Evolutionary conservation across 2,888 invertebrate species (phyloP), one percentile per base, ranked within the genome.

Genomic region (Eucera pruinosa): DNA sequence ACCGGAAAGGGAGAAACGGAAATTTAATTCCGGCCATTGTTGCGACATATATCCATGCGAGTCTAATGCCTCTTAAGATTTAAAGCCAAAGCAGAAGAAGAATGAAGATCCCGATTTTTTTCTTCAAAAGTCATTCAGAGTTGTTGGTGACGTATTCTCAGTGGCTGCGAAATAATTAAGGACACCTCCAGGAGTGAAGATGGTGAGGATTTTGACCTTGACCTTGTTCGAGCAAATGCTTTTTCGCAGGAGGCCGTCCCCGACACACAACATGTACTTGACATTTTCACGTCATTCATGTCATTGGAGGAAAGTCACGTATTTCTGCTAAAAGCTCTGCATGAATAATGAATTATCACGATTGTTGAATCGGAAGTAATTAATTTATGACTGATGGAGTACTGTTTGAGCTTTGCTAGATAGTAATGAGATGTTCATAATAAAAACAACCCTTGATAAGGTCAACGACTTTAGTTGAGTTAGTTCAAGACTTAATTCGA

Each of bases 231-330:
- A 23, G 48, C 18, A 20, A 54, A 47, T 30, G 25, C 57, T 67
- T 62, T 60, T 18, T 62, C 54, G 66, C 61, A 27, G 50, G 43
- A 18, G n/a, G 36, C 20, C 30, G 9, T 60, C 43, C 25, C 33
- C n/a, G 23, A 23, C 39, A 43, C 45, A 39, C 30, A 55, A 57
- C 45, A 41, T 57, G 68, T 57, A 68, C 79, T 79, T 79, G 79
- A 79, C 79, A 79, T 77, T 79, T 72, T 57, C 65, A 43, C 64
- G 52, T 58, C 13, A 30, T 62, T 23, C 54, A 55, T 30, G 30
- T 45, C 45, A 18, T 18, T 39, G 13, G 13, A 20, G 60, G 23
- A 33, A 73, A 62, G 74, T 77, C 77, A 77, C 77, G 77, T 74
- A 52, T 13, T 41, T 57, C 9, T 5, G 30, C 18, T 54, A 39